phyloP scores from a whole-genome alignment of 1,140 invertebrate species.

The Trachymyrmex cornetzi region DNA sequence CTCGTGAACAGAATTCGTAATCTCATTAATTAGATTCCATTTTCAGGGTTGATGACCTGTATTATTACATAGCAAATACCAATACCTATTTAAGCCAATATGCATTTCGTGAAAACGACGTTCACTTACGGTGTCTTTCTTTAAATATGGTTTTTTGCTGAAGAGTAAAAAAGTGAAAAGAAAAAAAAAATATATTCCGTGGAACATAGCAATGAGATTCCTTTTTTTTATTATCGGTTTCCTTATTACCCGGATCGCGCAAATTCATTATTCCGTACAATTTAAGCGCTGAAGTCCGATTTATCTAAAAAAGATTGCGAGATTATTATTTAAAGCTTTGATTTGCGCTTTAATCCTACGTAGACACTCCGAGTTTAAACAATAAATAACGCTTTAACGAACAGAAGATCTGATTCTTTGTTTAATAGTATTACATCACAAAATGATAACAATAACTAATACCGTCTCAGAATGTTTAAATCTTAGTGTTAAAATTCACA shows the following conservation, averaged over 20 bases:
- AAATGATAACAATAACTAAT: not conserved
- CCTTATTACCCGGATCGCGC: not conserved
- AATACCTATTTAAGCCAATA: constrained; percentile 41
- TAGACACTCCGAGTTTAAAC: not conserved
- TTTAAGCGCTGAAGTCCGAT: not conserved
- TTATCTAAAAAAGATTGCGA: not conserved
- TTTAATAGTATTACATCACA: not conserved
- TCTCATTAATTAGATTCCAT: not conserved
- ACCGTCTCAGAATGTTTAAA: not conserved
- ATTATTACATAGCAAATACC: not conserved
- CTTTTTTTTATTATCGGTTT: constrained; percentile 22
- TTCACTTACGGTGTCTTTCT: not conserved
- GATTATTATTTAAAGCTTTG: not conserved
- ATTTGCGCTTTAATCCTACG: constrained; percentile 9
- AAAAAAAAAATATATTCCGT: not conserved
- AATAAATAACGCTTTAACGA: not conserved
- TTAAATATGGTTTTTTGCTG: not conserved
- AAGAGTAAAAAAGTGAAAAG: not conserved
- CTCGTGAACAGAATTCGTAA: constrained; percentile 19
- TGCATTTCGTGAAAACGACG: not conserved
- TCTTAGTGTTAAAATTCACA: not conserved
- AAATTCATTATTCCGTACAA: not conserved
- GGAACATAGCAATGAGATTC: not conserved
- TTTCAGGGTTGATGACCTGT: constrained; percentile 47
- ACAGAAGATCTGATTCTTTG: not conserved